phyloP scores from a whole-genome alignment of 2,797 vertebrate genomes.

The Hydrophis major region DNA sequence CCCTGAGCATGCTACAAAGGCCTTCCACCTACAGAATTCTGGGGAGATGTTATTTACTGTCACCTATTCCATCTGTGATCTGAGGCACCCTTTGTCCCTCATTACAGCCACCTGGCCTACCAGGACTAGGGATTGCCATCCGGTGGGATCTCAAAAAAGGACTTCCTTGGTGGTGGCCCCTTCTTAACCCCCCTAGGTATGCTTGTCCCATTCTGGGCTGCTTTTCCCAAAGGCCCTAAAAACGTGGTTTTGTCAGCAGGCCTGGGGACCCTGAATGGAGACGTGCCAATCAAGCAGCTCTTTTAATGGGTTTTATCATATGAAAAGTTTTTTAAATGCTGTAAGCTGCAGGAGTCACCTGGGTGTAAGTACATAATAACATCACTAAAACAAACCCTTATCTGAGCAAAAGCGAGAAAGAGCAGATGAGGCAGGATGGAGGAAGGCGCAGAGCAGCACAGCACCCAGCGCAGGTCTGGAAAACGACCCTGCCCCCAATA shows the following conservation, averaged over 20 bases:
- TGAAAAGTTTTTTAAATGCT: neutral
- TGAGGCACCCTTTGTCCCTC: neutral
- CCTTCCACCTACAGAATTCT: neutral
- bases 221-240: neutral
- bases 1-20: neutral
- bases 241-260: too few relatives aligned
- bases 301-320: neutral
- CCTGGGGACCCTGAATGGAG: neutral
- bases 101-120: neutral
- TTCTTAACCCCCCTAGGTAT: neutral
- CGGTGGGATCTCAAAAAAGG: neutral
- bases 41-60: neutral
- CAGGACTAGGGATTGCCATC: neutral
- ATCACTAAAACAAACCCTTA: neutral
- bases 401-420: neutral
- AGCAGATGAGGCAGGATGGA: neutral
- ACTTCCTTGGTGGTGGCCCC: neutral
- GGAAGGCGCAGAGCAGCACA: too few relatives aligned
- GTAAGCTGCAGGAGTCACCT: neutral
- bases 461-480: too few relatives aligned
- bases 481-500: neutral
- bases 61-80: neutral
- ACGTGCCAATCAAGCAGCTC: too few relatives aligned
- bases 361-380: neutral
- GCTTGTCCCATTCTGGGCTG: neutral